These are phyloP conservation scores for Stylophora pistillata DNA, from an alignment of 64 coral and sea anemone genomes.

Conservation along the genomic window DNA sequence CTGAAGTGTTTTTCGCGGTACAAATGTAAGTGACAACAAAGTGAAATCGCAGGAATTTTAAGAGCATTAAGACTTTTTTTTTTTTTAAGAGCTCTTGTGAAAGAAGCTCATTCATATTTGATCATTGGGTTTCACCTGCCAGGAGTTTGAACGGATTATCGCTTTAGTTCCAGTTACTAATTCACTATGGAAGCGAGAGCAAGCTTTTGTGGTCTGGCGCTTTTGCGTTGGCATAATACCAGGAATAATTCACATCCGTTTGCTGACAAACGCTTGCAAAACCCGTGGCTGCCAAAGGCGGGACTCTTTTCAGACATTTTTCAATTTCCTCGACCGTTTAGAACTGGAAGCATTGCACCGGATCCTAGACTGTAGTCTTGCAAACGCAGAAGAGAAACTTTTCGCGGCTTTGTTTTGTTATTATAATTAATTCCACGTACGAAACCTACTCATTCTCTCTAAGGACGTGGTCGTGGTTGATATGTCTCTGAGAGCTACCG, in stretches of 20 bases:
- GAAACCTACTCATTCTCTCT: background rate
- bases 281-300: background rate
- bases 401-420: conserved; percentile 27
- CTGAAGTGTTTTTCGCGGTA: background rate
- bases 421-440: conserved; percentile 20
- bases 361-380: background rate
- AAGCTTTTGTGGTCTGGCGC: conserved; percentile 10
- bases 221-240: conserved; percentile 15
- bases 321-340: background rate
- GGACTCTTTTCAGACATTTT: background rate
- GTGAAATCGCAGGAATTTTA: conserved; percentile 12
- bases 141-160: conserved; percentile 21
- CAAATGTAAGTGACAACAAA: background rate
- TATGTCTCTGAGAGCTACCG: background rate
- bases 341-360: background rate
- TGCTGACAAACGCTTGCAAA: conserved; percentile 1
- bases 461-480: background rate
- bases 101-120: conserved; percentile 24
- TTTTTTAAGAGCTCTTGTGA: conserved; percentile 30
- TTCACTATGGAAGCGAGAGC: conserved; percentile 4
- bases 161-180: conserved; percentile 25
- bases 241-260: conserved; percentile 17
- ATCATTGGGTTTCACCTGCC: conserved; percentile 36
- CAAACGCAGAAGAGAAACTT: conserved; percentile 1
- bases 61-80: conserved; percentile 17